phyloP scores from a whole-genome alignment of 2,888 invertebrate species.

The Trachelus stipa region DNA sequence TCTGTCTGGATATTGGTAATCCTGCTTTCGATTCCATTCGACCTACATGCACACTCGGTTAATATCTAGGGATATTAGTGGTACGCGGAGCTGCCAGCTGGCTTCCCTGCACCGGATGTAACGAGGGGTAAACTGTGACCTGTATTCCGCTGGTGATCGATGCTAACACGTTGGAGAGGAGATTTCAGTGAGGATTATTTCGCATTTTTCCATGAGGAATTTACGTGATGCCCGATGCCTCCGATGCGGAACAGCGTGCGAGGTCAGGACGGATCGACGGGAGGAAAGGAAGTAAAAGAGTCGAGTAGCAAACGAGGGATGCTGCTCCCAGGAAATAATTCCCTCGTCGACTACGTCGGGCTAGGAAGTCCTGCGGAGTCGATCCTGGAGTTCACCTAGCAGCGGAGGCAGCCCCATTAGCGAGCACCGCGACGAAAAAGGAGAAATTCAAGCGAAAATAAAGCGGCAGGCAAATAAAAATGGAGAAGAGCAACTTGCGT shows the following conservation, averaged over 20 bases:
- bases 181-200: background rate
- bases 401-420: conserved; percentile 32
- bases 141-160: background rate
- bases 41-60: conserved; percentile 27
- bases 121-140: background rate
- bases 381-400: background rate
- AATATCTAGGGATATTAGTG: conserved; percentile 34
- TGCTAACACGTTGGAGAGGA: background rate
- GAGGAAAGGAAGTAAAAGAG: background rate
- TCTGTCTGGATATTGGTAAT: background rate
- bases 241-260: too few species aligned
- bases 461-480: conserved; percentile 41
- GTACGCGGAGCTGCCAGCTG: conserved; percentile 33
- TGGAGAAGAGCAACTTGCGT: conserved; percentile 27
- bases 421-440: conserved; percentile 36
- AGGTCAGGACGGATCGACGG: background rate
- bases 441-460: conserved; percentile 46
- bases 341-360: background rate
- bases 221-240: background rate
- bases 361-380: background rate
- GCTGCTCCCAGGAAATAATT: background rate
- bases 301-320: background rate
- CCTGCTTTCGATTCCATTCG: conserved; percentile 8
- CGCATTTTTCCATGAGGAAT: background rate
- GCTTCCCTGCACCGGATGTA: conserved; percentile 15